Percentiles rank a stretch among this genome's conserved stretches.
phyloP scores from a whole-genome alignment of 2,797 vertebrate genomes.

The Luscinia megarhynchos region DNA sequence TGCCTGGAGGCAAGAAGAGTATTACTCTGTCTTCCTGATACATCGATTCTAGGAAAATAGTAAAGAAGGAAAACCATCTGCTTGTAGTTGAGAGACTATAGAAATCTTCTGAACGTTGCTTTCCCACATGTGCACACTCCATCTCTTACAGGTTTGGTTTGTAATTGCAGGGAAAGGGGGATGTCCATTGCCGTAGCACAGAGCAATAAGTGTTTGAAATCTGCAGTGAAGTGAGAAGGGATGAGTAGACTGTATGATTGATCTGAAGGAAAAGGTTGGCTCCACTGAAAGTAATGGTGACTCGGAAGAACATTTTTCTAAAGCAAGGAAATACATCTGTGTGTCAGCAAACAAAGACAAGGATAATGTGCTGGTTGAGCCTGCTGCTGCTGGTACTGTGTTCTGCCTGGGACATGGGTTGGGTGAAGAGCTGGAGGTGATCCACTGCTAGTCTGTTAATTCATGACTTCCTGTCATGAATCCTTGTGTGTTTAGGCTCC shows the following conservation, averaged over 20 bases:
- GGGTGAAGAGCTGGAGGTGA: background rate
- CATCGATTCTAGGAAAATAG: background rate
- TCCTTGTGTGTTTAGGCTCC: background rate
- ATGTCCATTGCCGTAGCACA: conserved; percentile 74
- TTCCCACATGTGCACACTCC: background rate
- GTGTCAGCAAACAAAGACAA: background rate
- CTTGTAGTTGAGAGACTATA: background rate
- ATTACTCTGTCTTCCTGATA: background rate
- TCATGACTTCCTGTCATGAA: accelerated
- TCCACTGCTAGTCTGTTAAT: background rate
- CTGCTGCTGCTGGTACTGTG: background rate
- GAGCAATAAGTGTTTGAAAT: conserved; percentile 76
- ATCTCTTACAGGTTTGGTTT: background rate
- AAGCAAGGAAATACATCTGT: conserved; percentile 55
- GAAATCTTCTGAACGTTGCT: background rate
- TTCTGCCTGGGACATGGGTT: background rate
- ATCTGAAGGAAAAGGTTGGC: conserved; percentile 77
- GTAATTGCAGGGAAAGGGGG: conserved; percentile 74
- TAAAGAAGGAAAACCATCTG: background rate
- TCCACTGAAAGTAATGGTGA: conserved; percentile 63
- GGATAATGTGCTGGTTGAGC: background rate
- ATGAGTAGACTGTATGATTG: conserved; percentile 72
- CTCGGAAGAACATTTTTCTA: conserved; percentile 56
- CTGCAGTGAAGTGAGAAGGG: conserved; percentile 74
- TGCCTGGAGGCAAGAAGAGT: background rate